Percentiles rank a stretch among this genome's conserved stretches.
phyloP scores from a whole-genome alignment of 2,888 invertebrate species.

The Melanostoma scalare region DNA sequence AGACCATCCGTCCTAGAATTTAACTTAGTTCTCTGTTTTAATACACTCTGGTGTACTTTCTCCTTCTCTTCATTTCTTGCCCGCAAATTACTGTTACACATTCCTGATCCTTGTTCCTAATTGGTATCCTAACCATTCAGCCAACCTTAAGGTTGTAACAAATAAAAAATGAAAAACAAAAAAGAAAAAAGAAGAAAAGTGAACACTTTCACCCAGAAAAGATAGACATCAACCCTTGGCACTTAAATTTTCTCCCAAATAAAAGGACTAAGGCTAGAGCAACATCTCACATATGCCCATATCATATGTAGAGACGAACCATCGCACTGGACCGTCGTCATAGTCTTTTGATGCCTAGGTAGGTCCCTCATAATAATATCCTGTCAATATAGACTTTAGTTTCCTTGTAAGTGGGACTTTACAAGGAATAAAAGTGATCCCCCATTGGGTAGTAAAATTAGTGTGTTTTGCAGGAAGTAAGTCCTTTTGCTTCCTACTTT shows the following conservation, averaged over 20 bases:
- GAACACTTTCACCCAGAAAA: slow-evolving; percentile 38
- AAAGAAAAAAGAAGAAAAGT: slow-evolving; percentile 13
- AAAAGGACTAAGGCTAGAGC: slow-evolving; percentile 28
- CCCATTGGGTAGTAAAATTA: slow-evolving; percentile 70
- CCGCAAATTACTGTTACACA: slow-evolving; percentile 63
- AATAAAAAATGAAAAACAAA: not conserved
- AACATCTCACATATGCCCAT: slow-evolving; percentile 50
- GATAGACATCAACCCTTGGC: slow-evolving; percentile 59
- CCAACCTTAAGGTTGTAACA: slow-evolving; percentile 51
- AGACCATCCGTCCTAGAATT: slow-evolving; percentile 34
- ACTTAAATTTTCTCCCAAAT: slow-evolving; percentile 42
- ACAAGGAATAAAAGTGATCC: slow-evolving; percentile 72
- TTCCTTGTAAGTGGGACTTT: slow-evolving; percentile 68
- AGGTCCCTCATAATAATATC: slow-evolving; percentile 45
- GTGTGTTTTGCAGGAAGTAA: slow-evolving; percentile 44
- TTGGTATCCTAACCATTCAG: slow-evolving; percentile 64
- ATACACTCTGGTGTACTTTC: slow-evolving; percentile 49
- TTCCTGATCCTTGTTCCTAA: slow-evolving; percentile 60
- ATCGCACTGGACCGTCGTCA: slow-evolving; percentile 29
- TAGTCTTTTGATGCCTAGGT: slow-evolving; percentile 6
- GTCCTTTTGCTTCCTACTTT: slow-evolving; percentile 8
- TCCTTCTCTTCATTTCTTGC: not conserved
- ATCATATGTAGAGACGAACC: slow-evolving; percentile 19
- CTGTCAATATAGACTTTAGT: slow-evolving; percentile 72
- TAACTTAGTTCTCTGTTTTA: slow-evolving; percentile 39